Conservation (phyloP, 2,888 invertebrate species). For the Osmoderma eremita region DNA sequence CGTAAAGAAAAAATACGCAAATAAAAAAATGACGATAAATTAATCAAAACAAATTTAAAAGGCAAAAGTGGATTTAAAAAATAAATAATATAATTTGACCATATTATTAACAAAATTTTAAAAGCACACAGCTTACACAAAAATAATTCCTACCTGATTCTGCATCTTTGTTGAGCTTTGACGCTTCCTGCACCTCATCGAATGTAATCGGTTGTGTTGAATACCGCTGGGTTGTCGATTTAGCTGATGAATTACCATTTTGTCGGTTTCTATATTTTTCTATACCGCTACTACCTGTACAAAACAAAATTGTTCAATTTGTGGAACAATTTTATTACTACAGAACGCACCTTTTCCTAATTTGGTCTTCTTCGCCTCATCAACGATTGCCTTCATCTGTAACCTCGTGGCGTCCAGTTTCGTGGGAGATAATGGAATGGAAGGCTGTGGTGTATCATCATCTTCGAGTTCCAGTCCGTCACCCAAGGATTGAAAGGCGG, state of each 20-base stretch:
- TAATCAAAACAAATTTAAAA: constrained; percentile 29
- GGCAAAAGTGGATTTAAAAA: not conserved
- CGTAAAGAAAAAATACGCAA: constrained; percentile 44
- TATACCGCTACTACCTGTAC: constrained; percentile 52
- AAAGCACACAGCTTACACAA: too few species aligned
- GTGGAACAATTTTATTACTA: constrained; percentile 17
- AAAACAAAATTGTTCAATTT: too few species aligned
- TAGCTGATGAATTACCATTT: constrained; percentile 38
- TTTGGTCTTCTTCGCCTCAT: constrained; percentile 61
- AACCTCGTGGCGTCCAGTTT: constrained; percentile 61
- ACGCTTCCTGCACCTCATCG: constrained; percentile 70
- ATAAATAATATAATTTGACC: too few species aligned
- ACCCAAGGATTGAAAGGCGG: constrained; percentile 65
- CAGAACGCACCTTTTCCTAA: constrained; percentile 64
- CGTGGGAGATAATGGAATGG: constrained; percentile 44
- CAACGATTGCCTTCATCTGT: constrained; percentile 68
- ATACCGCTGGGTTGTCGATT: constrained; percentile 62
- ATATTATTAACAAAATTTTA: too few species aligned
- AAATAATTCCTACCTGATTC: constrained; percentile 56
- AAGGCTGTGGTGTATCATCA: constrained; percentile 54
- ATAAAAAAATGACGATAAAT: constrained; percentile 13
- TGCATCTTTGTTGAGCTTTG: constrained; percentile 62
- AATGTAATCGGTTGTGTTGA: constrained; percentile 79
- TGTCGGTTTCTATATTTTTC: constrained; percentile 51
- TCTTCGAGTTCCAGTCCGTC: constrained; percentile 61